Evolutionary conservation across 2,888 invertebrate genomes (phyloP), one percentile per base, ranked within the genome.

Genomic region (Lordiphosa andalusiaca): DNA sequence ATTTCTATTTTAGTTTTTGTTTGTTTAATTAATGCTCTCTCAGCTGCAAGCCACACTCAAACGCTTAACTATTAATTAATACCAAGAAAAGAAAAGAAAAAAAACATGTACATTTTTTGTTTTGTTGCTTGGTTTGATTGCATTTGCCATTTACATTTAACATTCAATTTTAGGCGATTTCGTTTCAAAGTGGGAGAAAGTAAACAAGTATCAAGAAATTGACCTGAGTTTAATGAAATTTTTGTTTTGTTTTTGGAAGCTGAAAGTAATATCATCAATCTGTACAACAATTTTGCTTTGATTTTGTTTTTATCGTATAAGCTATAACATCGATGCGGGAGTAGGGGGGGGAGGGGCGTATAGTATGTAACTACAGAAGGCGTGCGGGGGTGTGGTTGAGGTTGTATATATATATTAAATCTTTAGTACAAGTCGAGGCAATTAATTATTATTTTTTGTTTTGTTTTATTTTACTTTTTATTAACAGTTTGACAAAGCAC

Each of bases 401-500:
- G 9, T 30, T 25, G 23, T n/a, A 57, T 52, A 58, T 54, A 75
- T 81, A 74, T 58, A 48, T 81, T 72, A 67, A 64, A 70, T 81
- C 81, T 81, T 77, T 81, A 80, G 80, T 80, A 72, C 67, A 75
- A 75, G 71, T 78, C 65, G 75, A 82, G 82, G 82, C 82, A 75
- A 72, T 75, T 55, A 42, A 48, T 25, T 61, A 23, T n/a, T n/a
- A 44, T 56, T 50, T 37, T 9, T 13, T 56, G 41, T 65, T 69
- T 63, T 59, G 6, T 59, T 61, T 68, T 58, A 3, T 30, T 30
- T 3, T 9, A 19, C 19, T 9, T 30, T 10, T 30, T 30, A 9
- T 30, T 30, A 54, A 60, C 60, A 51, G 50, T 56, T 47, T 56
- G 55, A 56, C 41, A 63, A 63, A 63, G 62, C 62, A 63, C 46